A percentile compares a stretch with the other conserved stretches of the same genome.
These are phyloP conservation scores for Asarcornis scutulata DNA, from an alignment of 2,113 vertebrate genomes.

Conservation along the genomic window DNA sequence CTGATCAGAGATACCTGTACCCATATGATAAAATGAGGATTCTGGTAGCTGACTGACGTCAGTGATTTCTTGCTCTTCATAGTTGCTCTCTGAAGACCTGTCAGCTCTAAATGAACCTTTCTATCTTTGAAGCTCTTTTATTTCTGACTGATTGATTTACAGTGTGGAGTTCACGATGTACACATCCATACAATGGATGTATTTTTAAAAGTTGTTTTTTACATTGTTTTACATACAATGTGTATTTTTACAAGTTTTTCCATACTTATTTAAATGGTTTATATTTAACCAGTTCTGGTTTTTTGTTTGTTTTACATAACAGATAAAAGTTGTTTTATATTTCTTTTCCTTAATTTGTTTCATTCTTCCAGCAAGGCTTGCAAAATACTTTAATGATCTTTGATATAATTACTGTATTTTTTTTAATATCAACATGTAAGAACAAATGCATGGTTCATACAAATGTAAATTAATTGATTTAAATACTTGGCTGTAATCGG, in stretches of 20 bases:
- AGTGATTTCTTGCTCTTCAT: not conserved
- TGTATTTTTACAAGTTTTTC: not conserved
- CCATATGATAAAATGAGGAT: not conserved
- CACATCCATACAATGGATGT: too few relatives aligned
- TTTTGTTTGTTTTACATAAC: not conserved
- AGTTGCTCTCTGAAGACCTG: not conserved
- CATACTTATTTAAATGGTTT: not conserved
- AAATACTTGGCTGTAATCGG: conserved; percentile 65
- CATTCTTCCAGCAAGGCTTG: not conserved
- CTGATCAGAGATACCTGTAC: not conserved
- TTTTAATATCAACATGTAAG: not conserved
- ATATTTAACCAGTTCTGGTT: not conserved
- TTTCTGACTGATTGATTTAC: not conserved
- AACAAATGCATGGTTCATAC: not conserved
- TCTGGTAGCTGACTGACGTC: not conserved
- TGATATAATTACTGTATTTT: not conserved
- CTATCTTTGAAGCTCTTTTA: not conserved
- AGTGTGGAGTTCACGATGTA: not conserved
- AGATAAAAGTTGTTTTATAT: fast-evolving
- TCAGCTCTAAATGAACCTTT: not conserved
- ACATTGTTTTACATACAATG: not conserved
- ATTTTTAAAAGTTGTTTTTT: not conserved
- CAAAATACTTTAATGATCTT: not conserved
- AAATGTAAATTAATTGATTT: not conserved
- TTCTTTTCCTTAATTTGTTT: not conserved